Evolutionary conservation across 2,888 invertebrate genomes (phyloP).

Genomic region (Machimus rusticus): DNA sequence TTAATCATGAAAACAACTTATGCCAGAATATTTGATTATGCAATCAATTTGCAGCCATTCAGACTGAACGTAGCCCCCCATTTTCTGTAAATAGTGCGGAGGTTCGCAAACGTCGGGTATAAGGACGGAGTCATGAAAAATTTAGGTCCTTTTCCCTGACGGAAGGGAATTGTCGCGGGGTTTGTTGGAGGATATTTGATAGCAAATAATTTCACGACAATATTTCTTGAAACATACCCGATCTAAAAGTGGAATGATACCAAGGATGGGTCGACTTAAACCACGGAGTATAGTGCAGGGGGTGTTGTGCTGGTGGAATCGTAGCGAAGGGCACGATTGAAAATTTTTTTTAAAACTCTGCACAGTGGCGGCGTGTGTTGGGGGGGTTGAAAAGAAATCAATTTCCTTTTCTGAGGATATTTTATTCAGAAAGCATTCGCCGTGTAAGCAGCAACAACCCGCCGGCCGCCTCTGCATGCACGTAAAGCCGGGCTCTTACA

Average conservation of each 20-base stretch:
- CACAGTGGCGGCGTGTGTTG: background rate
- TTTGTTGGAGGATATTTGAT: background rate
- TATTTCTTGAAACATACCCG: constrained; percentile 7
- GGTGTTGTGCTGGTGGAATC: background rate
- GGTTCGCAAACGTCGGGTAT: background rate
- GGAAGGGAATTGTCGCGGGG: background rate
- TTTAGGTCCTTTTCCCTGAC: background rate
- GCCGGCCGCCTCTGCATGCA: background rate
- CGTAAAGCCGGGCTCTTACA: constrained; percentile 13
- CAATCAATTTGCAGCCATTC: constrained; percentile 29
- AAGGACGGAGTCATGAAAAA: constrained; percentile 17
- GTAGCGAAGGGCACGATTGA: background rate
- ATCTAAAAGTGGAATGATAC: background rate
- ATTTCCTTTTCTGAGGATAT: constrained; percentile 16
- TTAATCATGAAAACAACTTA: constrained; percentile 22
- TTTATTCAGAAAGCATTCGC: constrained; percentile 19
- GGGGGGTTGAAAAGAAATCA: constrained; percentile 6
- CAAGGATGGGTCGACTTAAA: background rate
- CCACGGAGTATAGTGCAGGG: background rate
- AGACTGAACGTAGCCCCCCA: background rate
- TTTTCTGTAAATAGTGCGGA: background rate
- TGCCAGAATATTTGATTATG: constrained; percentile 34
- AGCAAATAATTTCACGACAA: constrained; percentile 13
- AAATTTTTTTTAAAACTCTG: background rate
- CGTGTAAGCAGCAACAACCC: background rate